Base-by-base conservation (phyloP, 2,113 vertebrate species). In the Saiga tatarica region DNA sequence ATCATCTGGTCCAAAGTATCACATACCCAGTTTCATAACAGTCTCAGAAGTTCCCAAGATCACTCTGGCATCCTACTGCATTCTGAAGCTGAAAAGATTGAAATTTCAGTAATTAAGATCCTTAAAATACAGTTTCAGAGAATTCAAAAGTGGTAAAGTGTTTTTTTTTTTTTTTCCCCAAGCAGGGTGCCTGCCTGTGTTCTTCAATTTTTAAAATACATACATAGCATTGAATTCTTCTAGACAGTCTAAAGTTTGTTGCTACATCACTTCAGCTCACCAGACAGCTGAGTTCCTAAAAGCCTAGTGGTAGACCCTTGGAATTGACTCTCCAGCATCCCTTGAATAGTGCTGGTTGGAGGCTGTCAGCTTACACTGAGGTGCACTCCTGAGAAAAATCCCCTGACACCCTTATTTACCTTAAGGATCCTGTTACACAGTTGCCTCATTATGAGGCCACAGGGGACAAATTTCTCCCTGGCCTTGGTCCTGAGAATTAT, bases 21-120 rank as follows among this genome's bases (percentile, higher is more conserved):
- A 39, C 45, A 19, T 83, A 42, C 10, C 13, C 30, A 59, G 13
- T 95, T 95, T 23, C 53, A 21, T 76, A 42, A 30, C 3, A 2
- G 14, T 47, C 33, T 67, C n/a, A 42, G 45, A 55, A 4, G 15
- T 74, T 88, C 91, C 45, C 50, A 36, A 87, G 84, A 89, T 67
- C 7, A 13, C 1, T 67, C 6, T 76, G 59, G 79, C 15, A 74
- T 55, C 16, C 62, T 76, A 1, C 45, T 85, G 30, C 82, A 45
- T 92, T 89, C 53, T 82, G 45, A 74, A 91, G 52, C 33, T 93
- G 50, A 78, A 55, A 95, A 42, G 90, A 8, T 60, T 94, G 57
- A 23, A 76, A 30, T 96, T 95, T 76, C 92, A 78, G 64, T 87
- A 28, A 91, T 95, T 64, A 93, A 93, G 79, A 81, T 30, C 45